Base-by-base conservation (phyloP, 1,140 invertebrate genomes). In the Neoseiulus cucumeris region DNA sequence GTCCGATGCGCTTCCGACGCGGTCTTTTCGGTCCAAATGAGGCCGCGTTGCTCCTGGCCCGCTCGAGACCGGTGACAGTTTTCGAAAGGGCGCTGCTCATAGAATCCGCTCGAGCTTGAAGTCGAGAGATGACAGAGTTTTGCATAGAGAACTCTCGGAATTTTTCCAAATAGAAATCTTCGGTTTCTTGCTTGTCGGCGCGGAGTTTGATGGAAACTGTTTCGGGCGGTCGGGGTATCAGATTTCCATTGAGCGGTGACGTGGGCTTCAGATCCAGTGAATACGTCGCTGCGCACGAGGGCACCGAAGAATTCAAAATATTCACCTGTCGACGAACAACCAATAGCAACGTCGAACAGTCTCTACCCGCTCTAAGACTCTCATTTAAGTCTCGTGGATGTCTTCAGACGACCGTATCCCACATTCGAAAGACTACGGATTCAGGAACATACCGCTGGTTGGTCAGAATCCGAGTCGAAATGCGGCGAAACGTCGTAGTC, bases 131-230 rank as follows among this genome's bases (percentile, higher is more conserved):
- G 70, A 90, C 82, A 70, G 91, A 93, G 67, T 87, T 90, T 64
- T 87, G 87, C 68, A 90, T 78, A 66, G 90, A 82, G 76, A 92
- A 94, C 74, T 91, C 85, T 17, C 86, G 81, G 76, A 95, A 91
- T 84, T 94, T 95, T 89, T 93, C 51, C 17, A 91, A 79, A 79
- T 91, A 90, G 77, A 89, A 91, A 73, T 87, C 84, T 77, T 91
- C 89, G 64, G 87, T 89, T 75, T 91, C 88, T 70, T 88, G 83
- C 72, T 84, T 76, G 72, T 90, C 86, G 9, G 85, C 82, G 71
- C 85, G 79, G 28, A 84, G 77, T 74, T 89, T 80, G 66, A 86
- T 67, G 81, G 81, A 47, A 80, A 82, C 51, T 80, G 75, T 44
- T 81, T 85, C 78, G 81, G 65, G 67, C 64, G 67, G 69, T 20